Base-by-base conservation (phyloP, 2,888 invertebrate genomes). In the Acronicta aceris region DNA sequence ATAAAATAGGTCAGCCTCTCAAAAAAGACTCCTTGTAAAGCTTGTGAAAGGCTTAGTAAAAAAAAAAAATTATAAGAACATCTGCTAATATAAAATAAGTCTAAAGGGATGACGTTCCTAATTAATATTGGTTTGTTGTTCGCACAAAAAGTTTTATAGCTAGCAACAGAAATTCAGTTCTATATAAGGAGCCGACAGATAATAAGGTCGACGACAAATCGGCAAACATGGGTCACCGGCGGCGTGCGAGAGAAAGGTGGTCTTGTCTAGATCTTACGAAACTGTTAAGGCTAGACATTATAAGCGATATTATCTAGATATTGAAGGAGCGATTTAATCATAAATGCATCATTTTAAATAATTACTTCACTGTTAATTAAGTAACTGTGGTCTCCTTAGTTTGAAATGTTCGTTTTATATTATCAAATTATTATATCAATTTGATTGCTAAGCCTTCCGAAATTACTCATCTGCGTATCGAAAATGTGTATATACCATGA, bases 221-320 rank as follows among this genome's bases (percentile, higher is more conserved):
- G 57, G 60, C 57, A 53, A 47, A 43, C 30, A 49, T 30, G 42
- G 41, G 16, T 58, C 66, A 21, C 62, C 55, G n/a, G 47, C 69
- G 38, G 43, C 17, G 33, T 15, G 59, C 55, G 56, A 82, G 86
- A 81, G 86, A 87, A 86, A 87, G 86, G 87, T 74, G 73, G 81
- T 81, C 80, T 75, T 76, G 80, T 81, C 69, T 79, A 75, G 73
- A 72, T 64, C 73, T 85, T 85, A 80, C 83, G 74, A 76, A 74
- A 83, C 58, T 55, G 68, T 66, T 60, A 64, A 74, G 65, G 54
- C 51, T 41, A 62, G 47, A 40, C 40, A 38, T 38, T n/a, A n/a
- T 38, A 38, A 38, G 47, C 53, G 33, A 54, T 52, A 40, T 50
- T 21, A 21, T 21, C 21, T 21, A 21, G 21, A 21, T 21, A 21